These are phyloP conservation scores for Accipiter badius DNA, from an alignment of 2,797 vertebrate species.

Conservation along the genomic window DNA sequence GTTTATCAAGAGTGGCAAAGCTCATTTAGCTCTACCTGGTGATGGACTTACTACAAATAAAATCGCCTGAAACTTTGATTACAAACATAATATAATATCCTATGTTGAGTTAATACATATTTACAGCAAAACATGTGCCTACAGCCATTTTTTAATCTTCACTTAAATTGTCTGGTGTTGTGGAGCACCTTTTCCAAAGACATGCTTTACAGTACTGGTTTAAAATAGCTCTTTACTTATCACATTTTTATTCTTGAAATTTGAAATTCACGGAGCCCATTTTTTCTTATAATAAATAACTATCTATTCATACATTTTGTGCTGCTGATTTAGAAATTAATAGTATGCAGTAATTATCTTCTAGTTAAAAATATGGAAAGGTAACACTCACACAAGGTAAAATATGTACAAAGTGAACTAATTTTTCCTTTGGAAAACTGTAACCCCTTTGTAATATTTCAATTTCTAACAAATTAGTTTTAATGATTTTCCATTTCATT, in stretches of 20 bases:
- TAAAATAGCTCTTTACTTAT: not conserved
- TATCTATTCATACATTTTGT: not conserved
- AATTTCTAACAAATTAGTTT: not conserved
- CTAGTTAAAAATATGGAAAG: not conserved
- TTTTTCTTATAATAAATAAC: not conserved
- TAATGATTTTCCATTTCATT: not conserved
- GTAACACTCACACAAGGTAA: not conserved
- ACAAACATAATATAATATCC: not conserved
- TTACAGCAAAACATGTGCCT: not conserved
- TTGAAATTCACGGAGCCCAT: not conserved
- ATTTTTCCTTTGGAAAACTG: not conserved
- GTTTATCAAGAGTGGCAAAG: not conserved
- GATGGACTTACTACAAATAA: not conserved
- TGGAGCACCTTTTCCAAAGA: not conserved
- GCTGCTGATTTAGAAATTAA: not conserved
- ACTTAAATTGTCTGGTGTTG: not conserved
- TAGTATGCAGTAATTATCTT: not conserved
- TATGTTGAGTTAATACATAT: not conserved
- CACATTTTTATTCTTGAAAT: not conserved
- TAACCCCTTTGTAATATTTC: not conserved
- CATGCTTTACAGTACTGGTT: not conserved
- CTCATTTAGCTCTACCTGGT: not conserved
- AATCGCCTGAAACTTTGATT: not conserved
- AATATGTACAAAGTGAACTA: rapidly evolving
- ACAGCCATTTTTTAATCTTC: not conserved